Evolutionary conservation across 2,113 vertebrate genomes (phyloP).

Genomic region (Catharus bicknelli): DNA sequence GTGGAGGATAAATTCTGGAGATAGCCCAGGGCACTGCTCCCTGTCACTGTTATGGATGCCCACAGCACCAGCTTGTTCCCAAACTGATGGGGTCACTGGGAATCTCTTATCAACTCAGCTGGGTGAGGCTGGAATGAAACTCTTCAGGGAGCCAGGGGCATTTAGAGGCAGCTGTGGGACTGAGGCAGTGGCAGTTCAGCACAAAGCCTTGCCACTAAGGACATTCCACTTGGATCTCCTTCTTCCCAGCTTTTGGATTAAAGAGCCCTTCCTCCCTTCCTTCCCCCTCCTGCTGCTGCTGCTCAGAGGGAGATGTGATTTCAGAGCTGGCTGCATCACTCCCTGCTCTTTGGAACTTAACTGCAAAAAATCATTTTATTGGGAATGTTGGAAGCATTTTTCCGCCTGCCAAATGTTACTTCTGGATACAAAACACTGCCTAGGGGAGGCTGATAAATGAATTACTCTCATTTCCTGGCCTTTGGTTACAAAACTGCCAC

Average conservation of each 20-base stretch:
- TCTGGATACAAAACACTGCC: not conserved
- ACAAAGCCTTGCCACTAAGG: not conserved
- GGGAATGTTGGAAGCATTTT: not conserved
- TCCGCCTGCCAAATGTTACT: conserved; percentile 30
- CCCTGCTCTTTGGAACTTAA: not conserved
- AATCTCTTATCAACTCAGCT: not conserved
- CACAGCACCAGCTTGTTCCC: not conserved
- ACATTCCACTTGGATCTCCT: not conserved
- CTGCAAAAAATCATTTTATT: not conserved
- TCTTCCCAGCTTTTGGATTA: not conserved
- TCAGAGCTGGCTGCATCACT: not conserved
- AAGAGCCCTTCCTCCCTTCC: not conserved
- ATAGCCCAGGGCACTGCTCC: not conserved
- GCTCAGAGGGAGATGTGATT: not conserved
- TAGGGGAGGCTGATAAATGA: not conserved
- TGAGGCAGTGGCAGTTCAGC: not conserved
- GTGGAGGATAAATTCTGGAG: not conserved
- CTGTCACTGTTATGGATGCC: not conserved
- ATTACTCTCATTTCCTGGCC: conserved; percentile 19
- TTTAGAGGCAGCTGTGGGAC: not conserved
- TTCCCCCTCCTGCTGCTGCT: rapidly evolving
- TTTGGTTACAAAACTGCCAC: not conserved
- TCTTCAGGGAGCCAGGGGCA: not conserved
- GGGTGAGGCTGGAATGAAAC: not conserved
- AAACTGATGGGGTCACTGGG: not conserved